A percentile compares a stretch with the other conserved stretches of the same genome.
phyloP scores from a whole-genome alignment of 2,113 vertebrate genomes.

The Romanogobio albipinnatus region DNA sequence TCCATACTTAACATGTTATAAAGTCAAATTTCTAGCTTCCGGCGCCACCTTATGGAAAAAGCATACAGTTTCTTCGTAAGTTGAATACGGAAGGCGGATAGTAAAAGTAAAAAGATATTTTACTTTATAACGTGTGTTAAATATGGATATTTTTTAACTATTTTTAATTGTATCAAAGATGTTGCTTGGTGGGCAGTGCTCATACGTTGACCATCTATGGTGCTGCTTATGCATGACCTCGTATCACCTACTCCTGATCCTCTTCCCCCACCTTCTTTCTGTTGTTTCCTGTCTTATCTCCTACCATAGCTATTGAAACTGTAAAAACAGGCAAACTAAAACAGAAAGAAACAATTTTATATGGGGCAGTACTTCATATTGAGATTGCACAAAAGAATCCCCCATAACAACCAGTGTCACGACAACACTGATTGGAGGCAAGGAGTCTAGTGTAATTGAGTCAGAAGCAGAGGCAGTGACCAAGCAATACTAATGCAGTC shows the following conservation, averaged over 20 bases:
- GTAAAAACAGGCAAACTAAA: neutral
- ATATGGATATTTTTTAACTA: neutral
- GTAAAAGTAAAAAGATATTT: no score
- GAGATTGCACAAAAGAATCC: neutral
- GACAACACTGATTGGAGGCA: neutral
- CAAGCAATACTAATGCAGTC: conserved; percentile 5
- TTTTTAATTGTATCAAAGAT: neutral
- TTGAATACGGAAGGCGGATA: no score
- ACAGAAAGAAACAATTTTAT: neutral
- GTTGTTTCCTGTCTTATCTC: neutral
- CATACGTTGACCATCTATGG: no score
- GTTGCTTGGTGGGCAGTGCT: no score
- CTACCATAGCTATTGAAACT: neutral
- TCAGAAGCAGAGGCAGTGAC: neutral
- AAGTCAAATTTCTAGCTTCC: no score
- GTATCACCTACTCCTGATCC: no score
- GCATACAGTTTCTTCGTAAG: no score
- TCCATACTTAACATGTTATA: no score
- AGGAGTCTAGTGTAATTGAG: neutral
- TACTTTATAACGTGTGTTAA: no score
- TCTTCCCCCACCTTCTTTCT: neutral
- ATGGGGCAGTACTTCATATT: neutral
- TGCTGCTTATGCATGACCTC: no score
- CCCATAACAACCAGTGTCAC: neutral
- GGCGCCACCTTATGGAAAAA: no score